phyloP scores from a whole-genome alignment of 2,113 vertebrate species.

The Thinocorus orbignyianus region DNA sequence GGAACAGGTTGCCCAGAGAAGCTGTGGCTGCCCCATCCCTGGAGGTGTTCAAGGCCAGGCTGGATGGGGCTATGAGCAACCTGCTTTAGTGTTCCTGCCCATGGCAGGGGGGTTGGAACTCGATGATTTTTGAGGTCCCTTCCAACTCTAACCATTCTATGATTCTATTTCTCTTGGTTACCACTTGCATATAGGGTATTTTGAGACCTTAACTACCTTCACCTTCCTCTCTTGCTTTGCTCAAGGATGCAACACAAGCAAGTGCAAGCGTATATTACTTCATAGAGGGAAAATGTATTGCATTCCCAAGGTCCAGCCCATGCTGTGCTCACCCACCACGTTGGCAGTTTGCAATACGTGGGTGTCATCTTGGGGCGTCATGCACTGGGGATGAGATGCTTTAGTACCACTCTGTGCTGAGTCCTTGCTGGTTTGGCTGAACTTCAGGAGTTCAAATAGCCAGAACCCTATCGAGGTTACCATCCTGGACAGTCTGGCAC shows the following conservation, averaged over 20 bases:
- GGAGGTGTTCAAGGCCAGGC: no score
- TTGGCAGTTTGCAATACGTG: no score
- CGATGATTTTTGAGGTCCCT: no score
- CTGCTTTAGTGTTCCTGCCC: no score
- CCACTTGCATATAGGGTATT: neutral
- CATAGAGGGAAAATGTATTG: neutral
- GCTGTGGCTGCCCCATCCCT: no score
- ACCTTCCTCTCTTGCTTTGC: neutral
- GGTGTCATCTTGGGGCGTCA: neutral
- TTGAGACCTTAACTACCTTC: neutral
- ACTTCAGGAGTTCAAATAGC: neutral
- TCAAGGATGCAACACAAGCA: neutral
- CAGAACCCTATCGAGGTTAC: neutral
- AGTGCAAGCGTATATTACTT: neutral
- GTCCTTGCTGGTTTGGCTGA: neutral
- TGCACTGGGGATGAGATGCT: accelerated
- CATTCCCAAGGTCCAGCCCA: neutral
- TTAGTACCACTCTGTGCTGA: neutral
- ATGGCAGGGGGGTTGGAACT: no score
- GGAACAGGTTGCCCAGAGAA: no score
- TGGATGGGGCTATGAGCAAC: no score
- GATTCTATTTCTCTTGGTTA: neutral
- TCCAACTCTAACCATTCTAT: no score
- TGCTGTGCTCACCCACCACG: neutral
- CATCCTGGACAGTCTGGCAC: neutral